A percentile compares a stretch with the other conserved stretches of the same genome.
Evolutionary conservation across 2,888 invertebrate species (phyloP).

Genomic region (Pollenia amentaria): DNA sequence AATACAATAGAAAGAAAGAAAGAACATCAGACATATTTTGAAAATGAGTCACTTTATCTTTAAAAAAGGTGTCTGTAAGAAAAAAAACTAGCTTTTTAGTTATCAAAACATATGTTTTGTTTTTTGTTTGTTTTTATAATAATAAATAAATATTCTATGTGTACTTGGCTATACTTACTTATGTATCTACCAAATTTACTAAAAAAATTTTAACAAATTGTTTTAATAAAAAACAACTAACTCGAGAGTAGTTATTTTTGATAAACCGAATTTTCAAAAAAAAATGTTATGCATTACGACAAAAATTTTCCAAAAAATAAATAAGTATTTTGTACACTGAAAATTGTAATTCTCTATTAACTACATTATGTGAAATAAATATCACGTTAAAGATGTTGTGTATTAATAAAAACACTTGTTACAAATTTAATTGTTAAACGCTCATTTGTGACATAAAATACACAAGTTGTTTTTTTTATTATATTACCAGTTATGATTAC

Average conservation of each 20-base stretch:
- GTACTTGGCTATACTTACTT: neutral
- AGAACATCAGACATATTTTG: constrained; percentile 52
- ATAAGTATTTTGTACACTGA: neutral
- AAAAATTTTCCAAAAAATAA: neutral
- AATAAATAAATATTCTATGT: constrained; percentile 18
- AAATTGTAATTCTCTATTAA: neutral
- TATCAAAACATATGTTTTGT: constrained; percentile 43
- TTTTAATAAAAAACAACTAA: constrained; percentile 29
- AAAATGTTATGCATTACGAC: neutral
- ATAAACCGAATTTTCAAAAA: constrained; percentile 17
- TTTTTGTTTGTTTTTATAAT: constrained; percentile 8
- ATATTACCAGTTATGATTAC: too few species aligned
- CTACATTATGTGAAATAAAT: too few species aligned
- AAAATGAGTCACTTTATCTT: constrained; percentile 60
- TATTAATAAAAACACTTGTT: too few species aligned
- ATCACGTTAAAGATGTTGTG: too few species aligned
- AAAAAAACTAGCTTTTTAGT: constrained; percentile 45
- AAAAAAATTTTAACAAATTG: constrained; percentile 58
- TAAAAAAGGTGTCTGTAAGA: constrained; percentile 59
- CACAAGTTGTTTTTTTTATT: too few species aligned
- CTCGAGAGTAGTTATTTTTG: constrained; percentile 14
- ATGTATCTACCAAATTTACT: constrained; percentile 39
- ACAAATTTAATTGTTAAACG: too few species aligned
- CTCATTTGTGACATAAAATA: too few species aligned
- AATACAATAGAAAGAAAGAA: constrained; percentile 15